phyloP scores from a whole-genome alignment of 2,797 vertebrate genomes.

The Parauchenoglanis punctatus region DNA sequence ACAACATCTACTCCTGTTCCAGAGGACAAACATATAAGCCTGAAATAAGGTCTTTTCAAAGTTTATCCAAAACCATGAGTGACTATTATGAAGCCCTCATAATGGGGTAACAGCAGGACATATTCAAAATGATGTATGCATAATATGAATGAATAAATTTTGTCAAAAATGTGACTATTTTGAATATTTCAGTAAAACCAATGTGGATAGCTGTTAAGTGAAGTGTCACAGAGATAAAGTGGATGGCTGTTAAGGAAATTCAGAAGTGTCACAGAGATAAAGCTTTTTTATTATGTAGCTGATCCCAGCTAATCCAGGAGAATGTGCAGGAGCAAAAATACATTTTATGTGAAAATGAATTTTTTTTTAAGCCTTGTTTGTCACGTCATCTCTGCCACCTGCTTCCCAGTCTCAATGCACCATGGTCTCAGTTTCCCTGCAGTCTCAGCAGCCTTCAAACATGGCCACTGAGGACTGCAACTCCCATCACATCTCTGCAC shows the following conservation, averaged over 20 bases:
- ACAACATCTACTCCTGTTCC: background rate
- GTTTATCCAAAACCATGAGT: background rate
- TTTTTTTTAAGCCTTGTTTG: background rate
- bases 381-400: no score
- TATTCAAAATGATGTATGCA: background rate
- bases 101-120: background rate
- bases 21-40: slow-evolving; percentile 14
- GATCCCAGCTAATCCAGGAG: background rate
- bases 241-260: no score
- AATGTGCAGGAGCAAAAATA: no score
- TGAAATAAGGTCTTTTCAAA: background rate
- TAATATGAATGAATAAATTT: background rate
- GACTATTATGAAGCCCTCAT: background rate
- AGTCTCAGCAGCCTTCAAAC: no score
- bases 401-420: no score
- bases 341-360: no score
- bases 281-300: background rate
- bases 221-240: background rate
- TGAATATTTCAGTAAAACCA: background rate
- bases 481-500: no score
- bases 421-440: no score
- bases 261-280: background rate
- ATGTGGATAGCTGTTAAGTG: background rate
- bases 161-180: background rate
- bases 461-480: no score